Evolutionary conservation across 1,140 invertebrate species (phyloP).

Genomic region (Wasmannia auropunctata): DNA sequence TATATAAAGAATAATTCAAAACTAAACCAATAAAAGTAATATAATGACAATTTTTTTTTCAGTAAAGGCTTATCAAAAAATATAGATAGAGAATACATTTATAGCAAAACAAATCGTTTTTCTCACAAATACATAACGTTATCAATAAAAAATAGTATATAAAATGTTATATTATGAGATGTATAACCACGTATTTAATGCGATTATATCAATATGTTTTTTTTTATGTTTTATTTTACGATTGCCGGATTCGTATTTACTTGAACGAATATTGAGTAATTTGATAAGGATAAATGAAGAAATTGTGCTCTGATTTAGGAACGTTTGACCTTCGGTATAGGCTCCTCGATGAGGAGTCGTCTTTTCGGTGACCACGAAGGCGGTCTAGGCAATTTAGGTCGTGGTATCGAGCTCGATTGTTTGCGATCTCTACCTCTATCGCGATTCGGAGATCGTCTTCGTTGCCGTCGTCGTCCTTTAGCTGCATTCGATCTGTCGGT

Average conservation of each 20-base stretch:
- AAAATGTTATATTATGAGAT: neutral
- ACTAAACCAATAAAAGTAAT: neutral
- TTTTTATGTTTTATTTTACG: neutral
- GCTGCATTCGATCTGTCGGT: neutral
- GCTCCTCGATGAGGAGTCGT: constrained; percentile 71
- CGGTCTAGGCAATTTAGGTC: constrained; percentile 66
- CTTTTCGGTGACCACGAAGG: constrained; percentile 69
- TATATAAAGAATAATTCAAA: neutral
- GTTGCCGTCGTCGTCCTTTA: constrained; percentile 45
- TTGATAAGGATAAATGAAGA: neutral
- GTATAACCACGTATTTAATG: neutral
- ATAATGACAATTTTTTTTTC: neutral
- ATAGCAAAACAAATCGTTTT: neutral
- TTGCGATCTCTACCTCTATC: constrained; percentile 50
- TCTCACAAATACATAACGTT: neutral
- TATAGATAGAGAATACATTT: neutral
- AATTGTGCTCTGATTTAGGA: neutral
- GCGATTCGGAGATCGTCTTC: neutral
- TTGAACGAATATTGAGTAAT: neutral
- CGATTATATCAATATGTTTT: neutral
- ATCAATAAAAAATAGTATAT: neutral
- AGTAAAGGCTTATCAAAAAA: neutral
- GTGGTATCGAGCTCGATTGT: constrained; percentile 25
- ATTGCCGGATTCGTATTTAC: neutral
- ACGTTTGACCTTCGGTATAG: constrained; percentile 71